These are phyloP conservation scores for Tyrannus savana DNA, from an alignment of 2,113 vertebrate species.

Conservation along the genomic window DNA sequence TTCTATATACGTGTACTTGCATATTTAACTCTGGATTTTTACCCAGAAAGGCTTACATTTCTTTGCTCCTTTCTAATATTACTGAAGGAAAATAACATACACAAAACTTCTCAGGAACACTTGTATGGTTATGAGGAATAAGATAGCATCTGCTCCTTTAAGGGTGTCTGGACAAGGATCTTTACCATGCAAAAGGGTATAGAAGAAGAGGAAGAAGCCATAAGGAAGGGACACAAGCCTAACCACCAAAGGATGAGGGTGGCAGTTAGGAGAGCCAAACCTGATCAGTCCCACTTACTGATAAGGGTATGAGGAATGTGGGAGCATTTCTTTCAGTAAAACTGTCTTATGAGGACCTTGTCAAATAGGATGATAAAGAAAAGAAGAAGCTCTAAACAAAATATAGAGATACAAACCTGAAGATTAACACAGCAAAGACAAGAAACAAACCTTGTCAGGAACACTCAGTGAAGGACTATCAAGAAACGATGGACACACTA, in stretches of 20 bases:
- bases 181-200: background rate
- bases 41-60: background rate
- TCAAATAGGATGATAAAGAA: background rate
- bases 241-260: background rate
- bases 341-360: background rate
- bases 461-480: background rate
- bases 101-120: background rate
- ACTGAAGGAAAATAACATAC: background rate
- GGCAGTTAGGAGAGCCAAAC: background rate
- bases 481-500: background rate
- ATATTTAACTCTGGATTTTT: background rate
- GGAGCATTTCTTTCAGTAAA: background rate
- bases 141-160: background rate
- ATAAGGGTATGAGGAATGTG: background rate
- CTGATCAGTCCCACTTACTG: background rate
- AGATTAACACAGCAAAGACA: background rate
- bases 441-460: background rate
- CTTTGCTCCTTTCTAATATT: background rate
- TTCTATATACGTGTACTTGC: background rate
- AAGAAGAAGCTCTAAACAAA: background rate
- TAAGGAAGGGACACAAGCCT: background rate
- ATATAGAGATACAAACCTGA: background rate
- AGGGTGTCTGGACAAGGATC: background rate
- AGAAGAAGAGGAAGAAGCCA: background rate
- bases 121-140: background rate